phyloP scores from a whole-genome alignment of 2,113 vertebrate genomes.

The Passer domesticus region DNA sequence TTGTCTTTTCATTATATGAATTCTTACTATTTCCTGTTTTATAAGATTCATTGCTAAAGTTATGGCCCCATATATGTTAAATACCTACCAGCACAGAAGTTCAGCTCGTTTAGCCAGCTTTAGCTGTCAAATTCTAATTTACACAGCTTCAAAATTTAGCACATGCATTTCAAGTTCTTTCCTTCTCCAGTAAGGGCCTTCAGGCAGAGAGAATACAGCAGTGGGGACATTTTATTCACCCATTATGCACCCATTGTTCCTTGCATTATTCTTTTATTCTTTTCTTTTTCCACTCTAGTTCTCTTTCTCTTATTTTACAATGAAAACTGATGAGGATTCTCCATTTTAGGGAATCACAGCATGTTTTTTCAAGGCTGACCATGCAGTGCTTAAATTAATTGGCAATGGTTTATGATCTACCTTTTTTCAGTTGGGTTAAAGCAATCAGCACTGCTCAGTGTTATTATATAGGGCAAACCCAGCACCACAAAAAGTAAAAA shows the following conservation, averaged over 20 bases:
- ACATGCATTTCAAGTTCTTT: neutral
- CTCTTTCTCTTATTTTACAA: neutral
- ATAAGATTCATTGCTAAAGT: neutral
- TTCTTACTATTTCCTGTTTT: neutral
- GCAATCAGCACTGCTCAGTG: neutral
- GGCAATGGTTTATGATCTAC: slow-evolving; percentile 24
- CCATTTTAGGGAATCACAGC: neutral
- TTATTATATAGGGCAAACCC: slow-evolving; percentile 30
- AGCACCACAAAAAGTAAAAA: neutral
- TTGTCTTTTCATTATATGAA: neutral
- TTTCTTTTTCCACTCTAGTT: neutral
- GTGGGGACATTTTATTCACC: slow-evolving; percentile 38
- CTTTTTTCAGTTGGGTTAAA: slow-evolving; percentile 23
- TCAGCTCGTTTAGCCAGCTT: slow-evolving; percentile 29
- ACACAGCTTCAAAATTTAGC: slow-evolving; percentile 7
- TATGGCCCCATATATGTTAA: neutral
- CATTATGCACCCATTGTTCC: neutral
- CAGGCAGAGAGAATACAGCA: neutral
- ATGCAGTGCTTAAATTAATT: slow-evolving; percentile 26
- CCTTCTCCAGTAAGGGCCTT: neutral
- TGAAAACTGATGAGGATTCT: slow-evolving; percentile 15
- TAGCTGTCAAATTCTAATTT: slow-evolving; percentile 30
- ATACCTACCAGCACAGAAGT: neutral
- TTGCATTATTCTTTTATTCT: neutral
- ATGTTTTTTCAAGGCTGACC: neutral